These are phyloP conservation scores for Syngnathus floridae DNA, from an alignment of 2,113 vertebrate genomes.

Conservation along the genomic window DNA sequence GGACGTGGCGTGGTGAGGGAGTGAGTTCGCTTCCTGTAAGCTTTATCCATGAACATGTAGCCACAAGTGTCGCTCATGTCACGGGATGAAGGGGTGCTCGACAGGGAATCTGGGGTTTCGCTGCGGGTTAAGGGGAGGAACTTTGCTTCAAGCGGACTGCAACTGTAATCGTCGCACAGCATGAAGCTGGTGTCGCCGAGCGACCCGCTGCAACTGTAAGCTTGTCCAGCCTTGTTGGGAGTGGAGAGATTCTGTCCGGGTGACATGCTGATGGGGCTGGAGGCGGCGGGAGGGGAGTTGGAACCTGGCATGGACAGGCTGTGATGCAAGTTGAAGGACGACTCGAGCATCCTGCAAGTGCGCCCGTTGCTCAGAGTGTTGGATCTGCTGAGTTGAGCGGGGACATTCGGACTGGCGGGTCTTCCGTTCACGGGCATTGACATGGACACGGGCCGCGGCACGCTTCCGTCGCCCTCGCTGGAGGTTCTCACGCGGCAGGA, in stretches of 20 bases:
- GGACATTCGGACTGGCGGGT: conserved; percentile 75
- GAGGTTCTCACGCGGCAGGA: conserved; percentile 78
- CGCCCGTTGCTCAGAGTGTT: conserved; percentile 69
- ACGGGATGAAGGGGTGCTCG: conserved; percentile 78
- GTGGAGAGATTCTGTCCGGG: conserved; percentile 74
- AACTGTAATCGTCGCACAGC: conserved; percentile 87
- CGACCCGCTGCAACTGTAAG: conserved; percentile 86
- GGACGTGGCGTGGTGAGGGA: conserved; percentile 83
- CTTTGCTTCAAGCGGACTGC: conserved; percentile 79
- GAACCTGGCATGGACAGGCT: conserved; percentile 83
- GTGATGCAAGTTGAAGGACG: conserved; percentile 73
- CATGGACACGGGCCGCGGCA: conserved; percentile 65
- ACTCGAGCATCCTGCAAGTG: conserved; percentile 61
- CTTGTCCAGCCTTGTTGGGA: conserved; percentile 76
- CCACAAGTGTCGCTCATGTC: conserved; percentile 76
- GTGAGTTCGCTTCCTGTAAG: conserved; percentile 84
- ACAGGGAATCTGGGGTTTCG: conserved; percentile 85
- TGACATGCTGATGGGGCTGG: conserved; percentile 82
- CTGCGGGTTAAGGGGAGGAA: conserved; percentile 77
- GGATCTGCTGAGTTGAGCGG: conserved; percentile 74
- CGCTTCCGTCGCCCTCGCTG: conserved; percentile 77
- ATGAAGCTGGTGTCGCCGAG: conserved; percentile 88
- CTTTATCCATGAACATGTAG: conserved; percentile 82
- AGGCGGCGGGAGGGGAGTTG: conserved; percentile 77
- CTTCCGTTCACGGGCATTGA: conserved; percentile 72